These are phyloP conservation scores for Lithophane socia DNA, from an alignment of 2,888 invertebrate species.

Conservation along the genomic window DNA sequence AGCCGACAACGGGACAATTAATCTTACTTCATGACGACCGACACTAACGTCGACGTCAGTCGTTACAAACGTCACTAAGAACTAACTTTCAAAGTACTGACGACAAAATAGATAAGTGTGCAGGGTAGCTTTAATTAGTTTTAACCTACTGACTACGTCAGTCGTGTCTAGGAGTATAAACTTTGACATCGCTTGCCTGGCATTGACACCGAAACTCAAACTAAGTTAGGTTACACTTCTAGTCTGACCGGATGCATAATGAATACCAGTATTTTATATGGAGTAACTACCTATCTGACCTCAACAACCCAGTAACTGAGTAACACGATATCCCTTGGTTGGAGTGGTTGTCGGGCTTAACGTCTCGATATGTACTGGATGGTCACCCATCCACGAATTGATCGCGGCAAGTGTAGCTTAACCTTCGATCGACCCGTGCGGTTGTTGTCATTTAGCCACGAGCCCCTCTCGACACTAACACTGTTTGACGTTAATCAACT, in stretches of 20 bases:
- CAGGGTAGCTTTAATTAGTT: conserved; percentile 25
- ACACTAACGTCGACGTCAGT: conserved; percentile 9
- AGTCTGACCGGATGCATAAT: no score
- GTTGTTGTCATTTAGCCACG: no score
- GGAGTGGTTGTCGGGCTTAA: no score
- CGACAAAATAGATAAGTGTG: conserved; percentile 14
- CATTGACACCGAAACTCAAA: not conserved
- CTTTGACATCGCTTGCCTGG: not conserved
- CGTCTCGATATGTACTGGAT: no score
- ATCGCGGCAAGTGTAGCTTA: no score
- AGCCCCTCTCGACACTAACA: not conserved
- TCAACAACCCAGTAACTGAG: no score
- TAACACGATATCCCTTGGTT: no score
- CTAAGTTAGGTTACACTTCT: no score
- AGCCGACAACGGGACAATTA: conserved; percentile 36
- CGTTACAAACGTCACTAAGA: conserved; percentile 43
- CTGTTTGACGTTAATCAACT: not conserved
- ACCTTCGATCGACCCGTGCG: no score
- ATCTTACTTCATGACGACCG: conserved; percentile 47
- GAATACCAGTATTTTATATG: no score
- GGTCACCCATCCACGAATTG: no score
- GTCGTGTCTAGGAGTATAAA: not conserved
- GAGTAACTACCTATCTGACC: no score
- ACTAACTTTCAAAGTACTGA: conserved; percentile 45
- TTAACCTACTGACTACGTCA: not conserved